Conservation (phyloP, 2,797 vertebrate genomes). For the Mastacembelus armatus region DNA sequence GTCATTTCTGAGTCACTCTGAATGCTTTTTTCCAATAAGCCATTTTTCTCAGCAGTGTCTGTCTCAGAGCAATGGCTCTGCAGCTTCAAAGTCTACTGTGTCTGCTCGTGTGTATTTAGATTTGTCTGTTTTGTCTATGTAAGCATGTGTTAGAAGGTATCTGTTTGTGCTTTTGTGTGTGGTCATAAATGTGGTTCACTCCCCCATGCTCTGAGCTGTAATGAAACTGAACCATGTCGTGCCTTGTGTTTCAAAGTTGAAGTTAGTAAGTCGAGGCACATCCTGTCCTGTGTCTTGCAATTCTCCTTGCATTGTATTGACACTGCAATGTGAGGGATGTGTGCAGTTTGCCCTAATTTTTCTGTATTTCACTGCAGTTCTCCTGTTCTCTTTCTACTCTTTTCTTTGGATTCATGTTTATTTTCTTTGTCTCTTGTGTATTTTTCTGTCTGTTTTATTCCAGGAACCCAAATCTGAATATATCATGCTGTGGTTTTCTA, state of each 20-base stretch:
- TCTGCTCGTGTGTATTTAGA: conserved; percentile 13
- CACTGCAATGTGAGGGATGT: background rate
- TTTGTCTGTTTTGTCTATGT: background rate
- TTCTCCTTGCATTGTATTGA: conserved; percentile 6
- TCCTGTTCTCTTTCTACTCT: background rate
- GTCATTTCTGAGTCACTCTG: conserved; percentile 35
- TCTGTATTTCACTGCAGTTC: background rate
- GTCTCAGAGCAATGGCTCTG: conserved; percentile 36
- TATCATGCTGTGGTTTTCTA: conserved; percentile 90
- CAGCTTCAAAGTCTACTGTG: conserved; percentile 36
- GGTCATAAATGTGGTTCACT: conserved; percentile 34
- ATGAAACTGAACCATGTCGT: conserved; percentile 49
- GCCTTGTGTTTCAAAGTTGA: conserved; percentile 42
- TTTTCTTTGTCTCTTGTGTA: conserved; percentile 3
- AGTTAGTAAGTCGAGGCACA: conserved; percentile 32
- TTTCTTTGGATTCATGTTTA: conserved; percentile 5
- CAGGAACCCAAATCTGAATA: conserved; percentile 89
- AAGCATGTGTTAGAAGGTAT: background rate
- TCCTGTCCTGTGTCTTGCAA: conserved; percentile 29
- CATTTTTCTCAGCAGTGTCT: conserved; percentile 40
- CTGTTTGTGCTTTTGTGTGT: conserved; percentile 9
- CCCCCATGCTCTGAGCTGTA: conserved; percentile 47
- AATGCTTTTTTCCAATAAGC: conserved; percentile 23
- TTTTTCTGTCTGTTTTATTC: conserved; percentile 52
- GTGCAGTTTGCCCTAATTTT: conserved; percentile 5